phyloP scores from a whole-genome alignment of 2,888 invertebrate genomes.

The Dysmachus trigonus region DNA sequence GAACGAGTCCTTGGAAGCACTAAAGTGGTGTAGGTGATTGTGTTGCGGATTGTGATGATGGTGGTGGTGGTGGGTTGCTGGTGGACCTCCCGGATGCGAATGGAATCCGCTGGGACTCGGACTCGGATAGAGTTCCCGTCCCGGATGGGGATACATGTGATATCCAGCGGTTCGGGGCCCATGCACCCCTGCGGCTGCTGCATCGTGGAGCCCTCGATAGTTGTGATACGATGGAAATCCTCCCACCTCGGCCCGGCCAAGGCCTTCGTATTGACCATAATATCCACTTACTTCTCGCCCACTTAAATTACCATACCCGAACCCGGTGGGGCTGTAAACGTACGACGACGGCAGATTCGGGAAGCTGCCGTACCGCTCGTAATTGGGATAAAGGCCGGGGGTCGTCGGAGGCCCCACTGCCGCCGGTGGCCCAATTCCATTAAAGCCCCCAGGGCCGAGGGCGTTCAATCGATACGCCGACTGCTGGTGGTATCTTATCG shows the following conservation, averaged over 20 bases:
- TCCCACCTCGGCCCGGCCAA: neutral
- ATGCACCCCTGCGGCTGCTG: neutral
- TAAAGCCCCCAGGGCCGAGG: neutral
- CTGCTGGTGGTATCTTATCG: conserved; percentile 37
- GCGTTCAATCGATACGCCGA: conserved; percentile 33
- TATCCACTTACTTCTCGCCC: conserved; percentile 13
- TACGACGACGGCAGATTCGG: conserved; percentile 35
- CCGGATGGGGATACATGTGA: conserved; percentile 24
- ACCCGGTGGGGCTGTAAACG: conserved; percentile 11
- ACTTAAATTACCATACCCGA: conserved; percentile 18
- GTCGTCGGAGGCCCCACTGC: conserved; percentile 20
- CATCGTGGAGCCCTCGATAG: conserved; percentile 11
- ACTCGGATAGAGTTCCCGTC: conserved; percentile 1
- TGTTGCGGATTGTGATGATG: conserved; percentile 4
- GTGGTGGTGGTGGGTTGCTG: neutral
- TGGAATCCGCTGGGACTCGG: neutral
- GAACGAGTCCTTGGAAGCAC: conserved; percentile 30
- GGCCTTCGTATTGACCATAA: conserved; percentile 13
- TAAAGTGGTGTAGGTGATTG: neutral
- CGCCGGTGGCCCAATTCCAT: conserved; percentile 38
- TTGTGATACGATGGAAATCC: conserved; percentile 17
- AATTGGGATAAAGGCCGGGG: conserved; percentile 30
- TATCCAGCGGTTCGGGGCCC: neutral
- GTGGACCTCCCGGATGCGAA: neutral
- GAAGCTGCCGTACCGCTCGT: conserved; percentile 25